Evolutionary conservation across 2,888 invertebrate species (phyloP).

Genomic region (Tetragonula carbonaria): DNA sequence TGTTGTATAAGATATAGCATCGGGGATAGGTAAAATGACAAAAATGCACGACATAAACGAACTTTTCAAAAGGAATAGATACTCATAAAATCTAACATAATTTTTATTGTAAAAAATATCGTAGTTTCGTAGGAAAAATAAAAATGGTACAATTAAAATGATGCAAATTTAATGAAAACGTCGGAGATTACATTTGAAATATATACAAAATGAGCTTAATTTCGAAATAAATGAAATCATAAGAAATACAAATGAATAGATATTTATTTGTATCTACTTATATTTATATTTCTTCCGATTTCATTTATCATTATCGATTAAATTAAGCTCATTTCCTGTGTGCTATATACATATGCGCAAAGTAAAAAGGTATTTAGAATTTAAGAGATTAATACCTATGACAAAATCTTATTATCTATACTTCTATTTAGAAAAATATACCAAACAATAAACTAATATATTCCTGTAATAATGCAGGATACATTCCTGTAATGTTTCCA

Average conservation of each 20-base stretch:
- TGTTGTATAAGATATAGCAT: too few species aligned
- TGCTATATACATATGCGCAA: conserved; percentile 72
- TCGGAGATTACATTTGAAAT: conserved; percentile 74
- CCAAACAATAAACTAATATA: conserved; percentile 38
- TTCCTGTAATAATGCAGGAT: conserved; percentile 19
- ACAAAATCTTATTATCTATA: conserved; percentile 31
- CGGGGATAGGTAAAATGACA: neutral
- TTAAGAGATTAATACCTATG: neutral
- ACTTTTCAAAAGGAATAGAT: neutral
- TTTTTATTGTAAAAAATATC: neutral
- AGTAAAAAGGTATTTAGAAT: conserved; percentile 15
- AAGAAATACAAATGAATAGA: conserved; percentile 67
- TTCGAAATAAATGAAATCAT: conserved; percentile 71
- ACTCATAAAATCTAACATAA: neutral
- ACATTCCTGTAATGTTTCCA: too few species aligned
- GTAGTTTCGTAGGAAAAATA: neutral
- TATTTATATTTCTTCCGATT: too few species aligned
- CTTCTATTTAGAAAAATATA: conserved; percentile 35
- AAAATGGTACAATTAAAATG: conserved; percentile 71
- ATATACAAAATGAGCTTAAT: conserved; percentile 75
- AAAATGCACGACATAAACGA: neutral
- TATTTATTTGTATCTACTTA: conserved; percentile 24
- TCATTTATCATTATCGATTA: too few species aligned
- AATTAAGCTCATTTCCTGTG: conserved; percentile 25
- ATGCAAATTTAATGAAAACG: conserved; percentile 79